Evolutionary conservation across 2,888 invertebrate genomes (phyloP).

Genomic region (Trilocha varians): DNA sequence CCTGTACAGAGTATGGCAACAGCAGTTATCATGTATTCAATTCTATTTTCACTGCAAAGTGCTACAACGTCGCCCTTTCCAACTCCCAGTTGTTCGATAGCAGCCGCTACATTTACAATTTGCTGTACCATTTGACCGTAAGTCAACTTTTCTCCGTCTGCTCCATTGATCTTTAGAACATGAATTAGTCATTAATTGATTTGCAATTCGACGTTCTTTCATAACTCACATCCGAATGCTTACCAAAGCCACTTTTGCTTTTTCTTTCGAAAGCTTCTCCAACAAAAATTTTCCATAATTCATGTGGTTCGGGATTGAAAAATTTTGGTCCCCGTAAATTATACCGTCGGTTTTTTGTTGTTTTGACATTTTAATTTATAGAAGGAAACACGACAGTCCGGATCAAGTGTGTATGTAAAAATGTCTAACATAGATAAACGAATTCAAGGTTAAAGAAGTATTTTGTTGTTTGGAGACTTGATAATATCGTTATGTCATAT

Average conservation of each 20-base stretch:
- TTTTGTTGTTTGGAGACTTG: too few relatives aligned
- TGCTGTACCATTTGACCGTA: slow-evolving; percentile 29
- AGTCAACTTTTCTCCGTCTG: slow-evolving; percentile 26
- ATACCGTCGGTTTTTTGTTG: slow-evolving; percentile 13
- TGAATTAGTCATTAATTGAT: not conserved
- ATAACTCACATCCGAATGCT: slow-evolving; percentile 11
- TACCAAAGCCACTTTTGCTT: slow-evolving; percentile 39
- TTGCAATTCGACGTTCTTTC: not conserved
- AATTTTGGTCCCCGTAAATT: slow-evolving; percentile 28
- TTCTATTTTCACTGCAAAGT: slow-evolving; percentile 38
- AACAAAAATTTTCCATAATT: slow-evolving; percentile 37
- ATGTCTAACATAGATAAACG: not conserved
- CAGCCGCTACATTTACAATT: slow-evolving; percentile 28
- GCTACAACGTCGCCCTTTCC: slow-evolving; percentile 31
- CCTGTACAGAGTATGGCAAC: slow-evolving; percentile 33
- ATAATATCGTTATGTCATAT: slow-evolving; percentile 1
- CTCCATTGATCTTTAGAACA: slow-evolving; percentile 29
- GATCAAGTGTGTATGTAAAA: not conserved
- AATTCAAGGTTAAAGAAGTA: not conserved
- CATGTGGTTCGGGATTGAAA: slow-evolving; percentile 32
- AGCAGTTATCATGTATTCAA: slow-evolving; percentile 28
- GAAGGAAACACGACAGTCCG: not conserved
- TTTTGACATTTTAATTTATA: slow-evolving; percentile 3
- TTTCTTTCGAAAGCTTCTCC: slow-evolving; percentile 25
- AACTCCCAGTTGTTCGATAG: slow-evolving; percentile 24